Evolutionary conservation across 2,113 vertebrate species (phyloP).

Genomic region (Bubo bubo): DNA sequence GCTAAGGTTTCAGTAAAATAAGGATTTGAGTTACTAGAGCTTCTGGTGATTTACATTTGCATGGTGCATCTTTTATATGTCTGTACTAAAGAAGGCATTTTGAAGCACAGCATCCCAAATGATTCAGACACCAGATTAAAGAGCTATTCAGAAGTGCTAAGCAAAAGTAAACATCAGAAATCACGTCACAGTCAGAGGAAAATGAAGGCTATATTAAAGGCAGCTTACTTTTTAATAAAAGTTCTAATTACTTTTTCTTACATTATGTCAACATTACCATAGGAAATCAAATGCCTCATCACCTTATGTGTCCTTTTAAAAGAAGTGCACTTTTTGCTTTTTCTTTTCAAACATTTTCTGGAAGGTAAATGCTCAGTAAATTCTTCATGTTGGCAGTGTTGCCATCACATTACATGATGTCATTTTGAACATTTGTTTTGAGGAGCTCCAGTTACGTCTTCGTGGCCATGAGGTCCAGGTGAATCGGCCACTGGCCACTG

Average conservation of each 20-base stretch:
- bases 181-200: conserved; percentile 37
- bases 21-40: background rate
- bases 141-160: conserved; percentile 34
- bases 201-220: conserved; percentile 55
- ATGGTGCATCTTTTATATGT: background rate
- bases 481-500: background rate
- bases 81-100: background rate
- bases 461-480: background rate
- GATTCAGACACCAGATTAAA: conserved; percentile 47
- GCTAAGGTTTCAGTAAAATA: background rate
- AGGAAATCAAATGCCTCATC: background rate
- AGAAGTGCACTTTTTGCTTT: background rate
- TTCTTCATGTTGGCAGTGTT: background rate
- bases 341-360: background rate
- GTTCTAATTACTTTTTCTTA: conserved; percentile 61
- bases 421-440: background rate
- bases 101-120: background rate
- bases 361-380: background rate
- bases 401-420: background rate
- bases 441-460: background rate
- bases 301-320: background rate
- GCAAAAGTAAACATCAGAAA: conserved; percentile 70
- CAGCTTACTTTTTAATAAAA: conserved; percentile 64
- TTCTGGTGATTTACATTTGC: conserved; percentile 40
- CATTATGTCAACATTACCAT: background rate